A percentile compares a stretch with the other conserved stretches of the same genome.
phyloP scores from a whole-genome alignment of 2,113 vertebrate genomes.

The Noctilio leporinus region DNA sequence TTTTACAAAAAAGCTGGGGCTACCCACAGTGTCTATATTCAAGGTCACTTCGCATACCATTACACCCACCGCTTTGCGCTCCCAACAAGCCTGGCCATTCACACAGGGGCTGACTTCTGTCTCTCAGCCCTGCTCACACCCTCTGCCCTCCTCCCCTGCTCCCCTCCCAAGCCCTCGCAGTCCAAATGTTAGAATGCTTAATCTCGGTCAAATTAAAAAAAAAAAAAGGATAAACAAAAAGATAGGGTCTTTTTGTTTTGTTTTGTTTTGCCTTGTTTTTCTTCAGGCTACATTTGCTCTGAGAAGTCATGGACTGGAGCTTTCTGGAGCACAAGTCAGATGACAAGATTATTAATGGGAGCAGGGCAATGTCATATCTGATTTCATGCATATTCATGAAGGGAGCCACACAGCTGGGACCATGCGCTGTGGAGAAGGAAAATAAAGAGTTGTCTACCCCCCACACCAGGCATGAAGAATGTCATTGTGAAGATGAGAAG shows the following conservation, averaged over 20 bases:
- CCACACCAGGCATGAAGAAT: constrained; percentile 75
- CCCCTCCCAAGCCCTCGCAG: constrained; percentile 71
- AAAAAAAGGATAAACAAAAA: constrained; percentile 58
- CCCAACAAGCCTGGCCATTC: constrained; percentile 82
- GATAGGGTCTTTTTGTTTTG: constrained; percentile 68
- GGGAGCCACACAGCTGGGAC: constrained; percentile 90
- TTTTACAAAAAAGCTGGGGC: constrained; percentile 92
- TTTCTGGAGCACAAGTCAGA: constrained; percentile 88
- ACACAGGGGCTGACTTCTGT: constrained; percentile 73
- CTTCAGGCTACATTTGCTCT: constrained; percentile 80
- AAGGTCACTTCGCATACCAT: constrained; percentile 91
- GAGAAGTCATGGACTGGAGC: constrained; percentile 82
- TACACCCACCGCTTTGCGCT: constrained; percentile 84
- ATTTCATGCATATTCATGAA: constrained; percentile 97
- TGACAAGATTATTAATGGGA: constrained; percentile 99
- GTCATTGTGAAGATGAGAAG: constrained; percentile 76
- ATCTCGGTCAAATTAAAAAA: constrained; percentile 71
- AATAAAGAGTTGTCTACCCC: constrained; percentile 75
- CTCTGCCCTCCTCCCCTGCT: constrained; percentile 63
- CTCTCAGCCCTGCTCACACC: constrained; percentile 54
- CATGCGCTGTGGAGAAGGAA: constrained; percentile 77
- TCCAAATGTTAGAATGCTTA: constrained; percentile 82
- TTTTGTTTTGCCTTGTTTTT: constrained; percentile 49
- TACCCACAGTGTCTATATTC: constrained; percentile 88
- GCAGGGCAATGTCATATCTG: constrained; percentile 88